Conservation (phyloP, 2,797 vertebrate species). For the Fistularia tabacaria region DNA sequence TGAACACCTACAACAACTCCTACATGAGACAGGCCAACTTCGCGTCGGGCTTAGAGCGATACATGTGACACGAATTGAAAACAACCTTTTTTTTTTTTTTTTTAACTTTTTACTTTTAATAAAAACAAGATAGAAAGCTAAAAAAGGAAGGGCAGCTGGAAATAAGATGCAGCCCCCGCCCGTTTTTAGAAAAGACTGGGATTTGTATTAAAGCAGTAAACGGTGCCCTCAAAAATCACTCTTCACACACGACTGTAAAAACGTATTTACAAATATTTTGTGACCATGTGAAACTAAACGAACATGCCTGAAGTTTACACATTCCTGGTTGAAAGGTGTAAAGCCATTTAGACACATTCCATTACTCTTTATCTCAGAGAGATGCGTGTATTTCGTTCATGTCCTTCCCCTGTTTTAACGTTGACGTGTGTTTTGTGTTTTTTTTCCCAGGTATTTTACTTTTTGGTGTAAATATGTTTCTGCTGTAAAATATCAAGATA, state of each 20-base stretch:
- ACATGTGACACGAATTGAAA: conserved; percentile 74
- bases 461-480: conserved; percentile 41
- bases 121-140: no score
- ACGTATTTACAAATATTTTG: no score
- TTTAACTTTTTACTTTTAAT: neutral
- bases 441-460: neutral
- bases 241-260: no score
- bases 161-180: no score
- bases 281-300: no score
- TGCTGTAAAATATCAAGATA: conserved; percentile 23
- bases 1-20: conserved; percentile 80
- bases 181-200: no score
- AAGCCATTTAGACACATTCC: conserved; percentile 64
- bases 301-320: conserved; percentile 35
- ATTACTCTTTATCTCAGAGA: conserved; percentile 34
- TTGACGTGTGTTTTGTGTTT: conserved; percentile 19
- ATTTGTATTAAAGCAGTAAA: no score
- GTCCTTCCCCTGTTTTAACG: conserved; percentile 10
- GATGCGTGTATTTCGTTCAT: conserved; percentile 9
- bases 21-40: conserved; percentile 89
- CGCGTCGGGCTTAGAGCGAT: conserved; percentile 84
- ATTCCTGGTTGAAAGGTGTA: conserved; percentile 36
- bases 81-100: neutral
- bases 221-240: no score
- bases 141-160: no score